Base-by-base conservation (phyloP, 2,888 invertebrate species). In the Callimorpha dominula region DNA sequence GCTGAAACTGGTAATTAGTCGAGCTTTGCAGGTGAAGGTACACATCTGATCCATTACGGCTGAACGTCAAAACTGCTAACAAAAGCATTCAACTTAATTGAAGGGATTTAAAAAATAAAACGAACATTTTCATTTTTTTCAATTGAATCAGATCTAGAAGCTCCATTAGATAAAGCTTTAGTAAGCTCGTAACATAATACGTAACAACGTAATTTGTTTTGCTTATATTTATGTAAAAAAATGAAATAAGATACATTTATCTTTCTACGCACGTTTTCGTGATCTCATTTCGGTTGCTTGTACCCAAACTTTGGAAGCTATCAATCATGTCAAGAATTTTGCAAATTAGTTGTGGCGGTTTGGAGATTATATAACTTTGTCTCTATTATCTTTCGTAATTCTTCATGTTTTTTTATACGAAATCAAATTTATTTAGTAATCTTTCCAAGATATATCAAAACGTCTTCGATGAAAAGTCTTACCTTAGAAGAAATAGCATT, bases 271-370 rank as follows among this genome's bases (percentile, higher is more conserved):
- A 76, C 72, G 71, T 80, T 77, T 77, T 54, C 76, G 75, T 75
- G 65, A 72, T 73, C 75, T 74, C 79, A 83, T 81, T 74, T 75
- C 57, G 72, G 73, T 80, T 49, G 65, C 73, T 72, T 73, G 71
- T 75, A 78, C 46, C 65, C 64, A 75, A 83, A 81, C 64, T 83
- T 85, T 75, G 64, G 67, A 68, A 62, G 81, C 76, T 78, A 83
- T 83, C 83, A 83, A 83, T 83, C 83, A 85, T 79, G 74, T 74
- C 75, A 80, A 74, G 75, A 77, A 78, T 81, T 84, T 83, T 83
- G 77, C 68, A 79, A 83, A 85, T 83, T 74, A 71, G 68, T 64
- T 75, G 68, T 72, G 77, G 73, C 71, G 72, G 76, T 72, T 73
- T 68, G 68, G 73, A 83, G 78, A 83, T 83, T 85, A 76, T 65